Evolutionary conservation across 23 tunicate species (phyloP), one percentile per base, ranked within the genome.

Genomic region (Trididemnum miniatum): DNA sequence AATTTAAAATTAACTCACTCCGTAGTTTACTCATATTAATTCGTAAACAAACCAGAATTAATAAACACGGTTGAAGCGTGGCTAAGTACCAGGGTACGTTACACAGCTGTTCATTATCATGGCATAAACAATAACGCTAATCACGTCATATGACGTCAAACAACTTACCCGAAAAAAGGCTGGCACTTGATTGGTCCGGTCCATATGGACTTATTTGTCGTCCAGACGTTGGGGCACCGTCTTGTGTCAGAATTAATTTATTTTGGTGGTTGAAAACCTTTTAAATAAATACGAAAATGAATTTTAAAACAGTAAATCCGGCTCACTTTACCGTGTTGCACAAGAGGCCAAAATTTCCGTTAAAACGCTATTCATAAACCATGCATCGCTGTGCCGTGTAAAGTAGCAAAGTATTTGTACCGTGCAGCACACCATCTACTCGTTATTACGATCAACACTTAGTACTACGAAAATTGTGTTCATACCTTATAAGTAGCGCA

Each of bases 141-240:
- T 44, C 54, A 44, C 9, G 54, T 7, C n/a, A n/a, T n/a, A 44
- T 15, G 12, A 7, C 54, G 9, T 15, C 54, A 15, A 44, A 44
- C 9, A 9, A 52, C 82, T 71, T 80, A 91, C 97, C 97, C 60
- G 87, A 52, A 59, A 80, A 91, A 23, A 91, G 33, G 28, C 86
- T 81, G 28, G 87, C 84, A 26, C 97, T 78, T 32, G 84, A 76
- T 77, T 91, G 90, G 76, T 86, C 50, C 9, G 97, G 97, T 30
- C 97, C 97, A 71, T 76, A 91, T 15, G 97, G 84, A 40, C 97
- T 80, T 51, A 57, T 86, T 38, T 86, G 84, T 69, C 77, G 75
- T 0, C 97, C 97, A 33, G 90, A 69, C 33, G 71, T 36, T 0
- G 71, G 22, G 12, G 57, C 7, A 2, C 82, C 82, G 1, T 52